A percentile compares a stretch with the other conserved stretches of the same genome.
These are phyloP conservation scores for Spheniscus mendiculus DNA, from an alignment of 2,113 vertebrate genomes.

Conservation along the genomic window DNA sequence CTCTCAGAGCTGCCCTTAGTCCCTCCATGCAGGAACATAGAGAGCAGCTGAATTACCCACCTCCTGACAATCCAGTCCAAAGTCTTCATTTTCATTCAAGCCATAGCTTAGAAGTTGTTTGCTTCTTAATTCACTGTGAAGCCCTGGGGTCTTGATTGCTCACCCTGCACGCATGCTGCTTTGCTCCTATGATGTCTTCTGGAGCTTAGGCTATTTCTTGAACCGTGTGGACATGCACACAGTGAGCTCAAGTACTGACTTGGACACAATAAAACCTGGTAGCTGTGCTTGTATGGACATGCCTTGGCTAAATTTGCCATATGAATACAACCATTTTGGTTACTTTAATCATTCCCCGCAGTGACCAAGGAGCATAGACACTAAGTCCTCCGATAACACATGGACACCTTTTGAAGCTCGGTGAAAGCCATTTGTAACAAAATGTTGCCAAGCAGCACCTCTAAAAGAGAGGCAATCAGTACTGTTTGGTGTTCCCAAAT, in stretches of 20 bases:
- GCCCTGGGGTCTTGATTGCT: background rate
- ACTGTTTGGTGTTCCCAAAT: background rate
- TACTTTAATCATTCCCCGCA: background rate
- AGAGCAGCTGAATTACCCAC: background rate
- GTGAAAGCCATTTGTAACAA: background rate
- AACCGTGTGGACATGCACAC: background rate
- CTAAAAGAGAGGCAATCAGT: background rate
- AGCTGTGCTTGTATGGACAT: background rate
- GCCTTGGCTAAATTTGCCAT: background rate
- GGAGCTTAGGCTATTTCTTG: background rate
- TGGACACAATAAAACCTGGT: background rate
- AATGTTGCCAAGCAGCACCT: background rate
- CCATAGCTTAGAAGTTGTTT: background rate
- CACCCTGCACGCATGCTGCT: background rate
- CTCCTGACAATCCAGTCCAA: background rate
- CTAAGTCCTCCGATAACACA: background rate
- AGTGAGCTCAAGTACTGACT: background rate
- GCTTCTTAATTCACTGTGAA: background rate
- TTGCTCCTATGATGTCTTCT: background rate
- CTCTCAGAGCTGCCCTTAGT: background rate
- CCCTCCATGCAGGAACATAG: rapidly evolving
- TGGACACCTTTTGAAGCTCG: background rate
- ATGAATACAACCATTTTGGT: background rate
- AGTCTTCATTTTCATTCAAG: background rate
- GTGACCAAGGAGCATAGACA: background rate